A percentile compares a stretch with the other conserved stretches of the same genome.
phyloP scores from a whole-genome alignment of 2,113 vertebrate species.

The Caranx melampygus region DNA sequence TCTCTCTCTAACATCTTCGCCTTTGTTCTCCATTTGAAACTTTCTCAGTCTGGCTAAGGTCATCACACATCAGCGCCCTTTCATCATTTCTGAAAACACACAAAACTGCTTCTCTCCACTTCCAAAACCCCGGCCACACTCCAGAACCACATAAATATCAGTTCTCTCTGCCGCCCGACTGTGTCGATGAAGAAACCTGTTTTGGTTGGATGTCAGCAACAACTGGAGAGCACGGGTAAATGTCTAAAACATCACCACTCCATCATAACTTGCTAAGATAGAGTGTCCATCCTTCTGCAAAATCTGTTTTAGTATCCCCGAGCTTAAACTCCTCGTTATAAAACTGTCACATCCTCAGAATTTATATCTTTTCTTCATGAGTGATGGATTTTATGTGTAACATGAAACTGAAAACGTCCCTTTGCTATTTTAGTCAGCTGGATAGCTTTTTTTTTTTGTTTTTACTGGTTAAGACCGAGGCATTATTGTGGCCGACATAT shows the following conservation, averaged over 20 bases:
- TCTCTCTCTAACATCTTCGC: background rate
- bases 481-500: background rate
- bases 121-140: background rate
- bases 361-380: background rate
- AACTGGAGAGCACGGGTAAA: background rate
- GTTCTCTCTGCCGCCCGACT: background rate
- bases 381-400: background rate
- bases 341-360: slow-evolving; percentile 2
- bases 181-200: background rate
- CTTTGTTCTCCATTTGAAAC: slow-evolving; percentile 12
- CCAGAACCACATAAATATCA: slow-evolving; percentile 11
- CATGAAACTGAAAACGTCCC: background rate
- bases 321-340: slow-evolving; percentile 1
- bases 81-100: slow-evolving; percentile 4
- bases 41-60: background rate
- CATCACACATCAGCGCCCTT: background rate
- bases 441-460: background rate
- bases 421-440: background rate
- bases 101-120: background rate
- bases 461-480: too few species aligned
- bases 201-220: background rate
- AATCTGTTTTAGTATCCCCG: background rate
- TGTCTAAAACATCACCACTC: slow-evolving; percentile 5
- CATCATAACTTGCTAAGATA: background rate
- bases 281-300: background rate